Evolutionary conservation across 1,140 invertebrate genomes (phyloP).

Genomic region (Archegozetes longisetosus): DNA sequence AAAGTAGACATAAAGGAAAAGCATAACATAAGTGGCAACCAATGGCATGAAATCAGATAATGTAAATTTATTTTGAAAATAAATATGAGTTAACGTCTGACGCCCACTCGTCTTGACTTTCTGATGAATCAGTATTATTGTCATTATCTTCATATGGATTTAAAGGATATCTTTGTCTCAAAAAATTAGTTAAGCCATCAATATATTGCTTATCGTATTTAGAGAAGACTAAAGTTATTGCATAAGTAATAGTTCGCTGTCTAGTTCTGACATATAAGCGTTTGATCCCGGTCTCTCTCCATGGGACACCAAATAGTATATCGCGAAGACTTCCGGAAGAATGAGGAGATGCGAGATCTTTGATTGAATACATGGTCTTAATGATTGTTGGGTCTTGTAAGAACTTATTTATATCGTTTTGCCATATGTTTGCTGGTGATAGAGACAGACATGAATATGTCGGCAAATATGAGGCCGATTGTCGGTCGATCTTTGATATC

Average conservation of each 20-base stretch:
- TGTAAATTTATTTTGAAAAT: slow-evolving; percentile 72
- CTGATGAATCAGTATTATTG: slow-evolving; percentile 25
- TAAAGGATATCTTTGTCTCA: slow-evolving; percentile 50
- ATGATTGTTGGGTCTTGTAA: slow-evolving; percentile 42
- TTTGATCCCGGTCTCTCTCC: slow-evolving; percentile 75
- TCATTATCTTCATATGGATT: slow-evolving; percentile 36
- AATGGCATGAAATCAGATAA: slow-evolving; percentile 70
- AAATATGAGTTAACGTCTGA: slow-evolving; percentile 41
- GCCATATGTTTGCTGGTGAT: slow-evolving; percentile 86
- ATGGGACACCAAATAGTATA: slow-evolving; percentile 75
- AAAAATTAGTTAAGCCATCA: slow-evolving; percentile 47
- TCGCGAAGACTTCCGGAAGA: slow-evolving; percentile 37
- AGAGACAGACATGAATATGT: slow-evolving; percentile 81
- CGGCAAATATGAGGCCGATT: slow-evolving; percentile 41
- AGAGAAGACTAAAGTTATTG: slow-evolving; percentile 65
- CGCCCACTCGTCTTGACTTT: slow-evolving; percentile 14
- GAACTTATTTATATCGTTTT: slow-evolving; percentile 41
- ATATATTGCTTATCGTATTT: slow-evolving; percentile 37
- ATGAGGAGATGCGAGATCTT: slow-evolving; percentile 15
- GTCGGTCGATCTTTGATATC: slow-evolving; percentile 12
- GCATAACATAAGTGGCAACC: slow-evolving; percentile 57
- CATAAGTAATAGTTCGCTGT: slow-evolving; percentile 69
- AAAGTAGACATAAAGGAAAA: slow-evolving; percentile 86
- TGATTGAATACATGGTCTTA: slow-evolving; percentile 33
- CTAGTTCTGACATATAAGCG: slow-evolving; percentile 61